These are phyloP conservation scores for Rhinoraja longicauda DNA, from an alignment of 2,797 vertebrate genomes.

Conservation along the genomic window DNA sequence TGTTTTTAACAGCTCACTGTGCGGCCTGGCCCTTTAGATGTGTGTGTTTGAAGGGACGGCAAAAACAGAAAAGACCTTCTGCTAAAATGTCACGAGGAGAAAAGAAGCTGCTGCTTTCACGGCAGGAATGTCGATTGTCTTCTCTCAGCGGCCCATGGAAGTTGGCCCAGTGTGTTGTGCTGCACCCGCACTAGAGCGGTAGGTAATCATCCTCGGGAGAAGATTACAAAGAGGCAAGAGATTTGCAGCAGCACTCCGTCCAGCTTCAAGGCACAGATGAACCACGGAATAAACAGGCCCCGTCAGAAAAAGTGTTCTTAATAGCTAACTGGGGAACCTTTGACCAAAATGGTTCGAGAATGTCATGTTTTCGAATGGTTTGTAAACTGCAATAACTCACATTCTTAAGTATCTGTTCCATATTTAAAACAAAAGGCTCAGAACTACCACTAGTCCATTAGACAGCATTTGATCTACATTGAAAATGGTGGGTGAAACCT, in stretches of 20 bases:
- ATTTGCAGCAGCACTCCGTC: background rate
- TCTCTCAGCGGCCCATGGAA: constrained; percentile 35
- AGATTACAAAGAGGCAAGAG: background rate
- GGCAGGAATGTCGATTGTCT: constrained; percentile 52
- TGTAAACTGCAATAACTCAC: background rate
- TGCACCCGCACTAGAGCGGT: background rate
- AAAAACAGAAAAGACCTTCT: constrained; percentile 74
- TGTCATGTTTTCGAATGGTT: background rate
- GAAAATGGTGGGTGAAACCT: background rate
- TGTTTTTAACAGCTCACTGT: constrained; percentile 72
- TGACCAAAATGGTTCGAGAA: background rate
- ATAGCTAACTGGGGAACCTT: background rate
- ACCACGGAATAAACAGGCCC: background rate
- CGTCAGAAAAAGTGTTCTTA: background rate
- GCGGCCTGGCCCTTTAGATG: constrained; percentile 64
- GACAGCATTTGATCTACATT: background rate
- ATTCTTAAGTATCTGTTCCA: background rate
- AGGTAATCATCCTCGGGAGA: background rate
- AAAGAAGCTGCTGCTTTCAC: constrained; percentile 65
- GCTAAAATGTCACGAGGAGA: constrained; percentile 62
- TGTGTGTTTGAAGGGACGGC: constrained; percentile 59
- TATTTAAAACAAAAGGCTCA: background rate
- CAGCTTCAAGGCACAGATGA: background rate
- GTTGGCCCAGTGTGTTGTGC: background rate
- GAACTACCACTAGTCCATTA: background rate